Base-by-base conservation (phyloP, 2,888 invertebrate genomes). In the Harpagoxenus sublaevis region DNA sequence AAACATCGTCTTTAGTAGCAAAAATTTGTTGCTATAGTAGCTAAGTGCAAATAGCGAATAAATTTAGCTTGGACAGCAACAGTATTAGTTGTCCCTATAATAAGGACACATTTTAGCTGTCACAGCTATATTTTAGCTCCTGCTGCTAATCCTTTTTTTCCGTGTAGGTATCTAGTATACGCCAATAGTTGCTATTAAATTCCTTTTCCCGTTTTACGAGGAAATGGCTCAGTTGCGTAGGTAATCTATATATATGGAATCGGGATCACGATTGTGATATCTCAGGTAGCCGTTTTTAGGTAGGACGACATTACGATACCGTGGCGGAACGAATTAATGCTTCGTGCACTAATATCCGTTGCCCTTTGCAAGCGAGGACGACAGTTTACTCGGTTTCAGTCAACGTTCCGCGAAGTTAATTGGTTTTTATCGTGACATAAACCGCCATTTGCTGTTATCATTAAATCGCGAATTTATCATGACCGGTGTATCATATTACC, bases 401-500 rank as follows among this genome's bases (percentile, higher is more conserved):
- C 48, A 35, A 55, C 45, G 48, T 70, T 77, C 31, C 18, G 71
- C 77, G 53, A 78, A 78, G 57, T 77, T 85, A 86, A 86, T 86
- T 85, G 77, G 65, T 60, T 79, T 62, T 82, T 85, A 85, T 78
- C 82, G 85, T 66, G 85, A 85, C 42, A 65, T 65, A 84, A 85
- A 84, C 78, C 35, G 66, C 66, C 66, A 63, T 85, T 83, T 85
- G 81, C 35, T 55, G 73, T 85, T 78, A 73, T 71, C 86, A 57
- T 71, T 68, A 78, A 85, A 85, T 86, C 83, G 53, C 42, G 48
- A 85, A 85, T 66, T 63, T 84, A 71, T 78, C 85, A 84, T 60
- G 71, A 39, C 6, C 53, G 31, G n/a, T 66, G 18, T 78, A 78
- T 78, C 70, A 70, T 55, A 31, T 78, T 70, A 78, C 53, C 15